Base-by-base conservation (phyloP, 92 coral and sea anemone species). In the Metridium senile region DNA sequence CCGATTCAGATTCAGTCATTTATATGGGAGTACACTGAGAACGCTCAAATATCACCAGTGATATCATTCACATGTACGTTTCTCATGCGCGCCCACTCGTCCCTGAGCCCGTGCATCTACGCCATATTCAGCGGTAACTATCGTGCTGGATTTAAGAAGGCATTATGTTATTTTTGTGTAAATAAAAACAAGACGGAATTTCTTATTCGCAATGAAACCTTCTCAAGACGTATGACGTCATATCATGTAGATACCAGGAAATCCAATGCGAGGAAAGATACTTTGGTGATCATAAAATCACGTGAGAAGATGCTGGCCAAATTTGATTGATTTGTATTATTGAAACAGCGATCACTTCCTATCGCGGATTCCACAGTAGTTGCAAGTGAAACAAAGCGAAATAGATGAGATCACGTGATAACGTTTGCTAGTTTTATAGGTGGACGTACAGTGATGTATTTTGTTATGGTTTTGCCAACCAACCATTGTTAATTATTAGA, bases 91-190 rank as follows among this genome's bases (percentile, higher is more conserved):
- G 80, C 91, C 59, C 89, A 86, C 70, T 82, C 93, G 2, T 87
- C 90, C 18, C 34, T 91, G 71, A 91, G 89, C 59, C 97, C 97
- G 33, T 64, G 82, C 8, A 81, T 91, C 11, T 91, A 87, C 74
- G 97, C 93, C 23, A 62, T 75, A 33, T 88, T 91, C 75, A 91
- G 93, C 52, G 92, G 80, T 34, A 91, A 91, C 58, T 91, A 91
- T 62, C 97, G 97, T 51, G 85, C 80, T 43, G 97, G 88, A 9
- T 88, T 91, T 74, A 91, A 85, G 47, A 74, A 74, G 64, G 77
- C 76, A 46, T 72, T 87, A 35, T 47, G 47, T 17, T 59, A 31
- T 39, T 73, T 66, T 19, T 58, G 78, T 18, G 33, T 46, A 18
- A 26, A 18, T 8, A 18, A 34, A 22, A 58, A 73, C 45, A 21